Base-by-base conservation (phyloP, 2,113 vertebrate genomes). In the Gasterosteus aculeatus region DNA sequence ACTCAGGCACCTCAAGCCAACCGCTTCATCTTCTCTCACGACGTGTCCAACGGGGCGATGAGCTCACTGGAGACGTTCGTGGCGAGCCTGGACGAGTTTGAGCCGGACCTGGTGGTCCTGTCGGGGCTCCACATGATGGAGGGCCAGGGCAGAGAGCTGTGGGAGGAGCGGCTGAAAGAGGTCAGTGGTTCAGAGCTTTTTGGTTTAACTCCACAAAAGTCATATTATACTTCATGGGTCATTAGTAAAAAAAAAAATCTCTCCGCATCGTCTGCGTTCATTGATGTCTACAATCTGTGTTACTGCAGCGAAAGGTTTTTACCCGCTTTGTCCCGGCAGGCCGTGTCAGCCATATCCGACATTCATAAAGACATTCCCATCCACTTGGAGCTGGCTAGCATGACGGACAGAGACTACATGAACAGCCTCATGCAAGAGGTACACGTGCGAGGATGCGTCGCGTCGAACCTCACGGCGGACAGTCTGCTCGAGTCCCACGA, bases 101-200 rank as follows among this genome's bases (percentile, higher is more conserved):
- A 95, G 84, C 97, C 98, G 0, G 96, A 98, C 19, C 92, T 99
- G 46, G 96, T 99, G 71, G 96, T 99, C 22, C 95, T 99, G 63
- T 99, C 98, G 0, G 98, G 98, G 15, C 92, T 99, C 47, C 98
- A 99, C 91, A 99, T 99, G 98, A 99, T 99, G 97, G 98, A 99
- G 82, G 97, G 98, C 46, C 96, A 96, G 86, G 96, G 94, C 86
- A 92, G 92, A 49, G 93, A 95, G 70, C 81, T 95, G 54, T 94
- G 96, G 84, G 94, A 95, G 83, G 93, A 93, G 18, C 92, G 98
- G 2, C 95, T 99, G 39, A 85, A 95, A 85, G 95, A 98, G 96
- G 98, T 97, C 46, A 39, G 57, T 14, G 9, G 14, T 16, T 38
- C 1, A 33, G 57, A 16, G 12, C 38, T 39, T 14, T 72, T 35